Evolutionary conservation across 2,797 vertebrate species (phyloP).

Genomic region (Rousettus madagascariensis): DNA sequence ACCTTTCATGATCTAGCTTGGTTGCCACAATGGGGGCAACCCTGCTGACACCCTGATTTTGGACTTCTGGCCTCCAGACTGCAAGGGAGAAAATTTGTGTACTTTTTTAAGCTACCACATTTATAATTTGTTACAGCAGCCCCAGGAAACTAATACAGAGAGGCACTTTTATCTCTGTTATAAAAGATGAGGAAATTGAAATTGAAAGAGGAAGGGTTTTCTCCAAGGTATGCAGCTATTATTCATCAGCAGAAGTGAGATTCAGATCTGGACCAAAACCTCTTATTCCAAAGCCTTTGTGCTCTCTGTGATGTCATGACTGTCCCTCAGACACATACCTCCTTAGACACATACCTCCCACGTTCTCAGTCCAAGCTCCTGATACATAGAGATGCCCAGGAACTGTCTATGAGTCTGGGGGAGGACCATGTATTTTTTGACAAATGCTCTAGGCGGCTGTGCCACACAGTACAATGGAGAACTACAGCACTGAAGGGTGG

Average conservation of each 20-base stretch:
- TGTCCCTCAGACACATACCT: not conserved
- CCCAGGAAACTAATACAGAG: not conserved
- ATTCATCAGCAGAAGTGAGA: not conserved
- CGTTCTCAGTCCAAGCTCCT: not conserved
- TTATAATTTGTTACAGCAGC: not conserved
- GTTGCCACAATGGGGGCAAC: not conserved
- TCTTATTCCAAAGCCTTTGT: not conserved
- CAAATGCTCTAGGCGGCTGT: not conserved
- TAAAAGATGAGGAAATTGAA: not conserved
- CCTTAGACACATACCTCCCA: fast-evolving
- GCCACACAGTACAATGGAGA: fast-evolving
- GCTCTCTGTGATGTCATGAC: not conserved
- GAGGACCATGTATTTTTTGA: not conserved
- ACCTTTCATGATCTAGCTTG: too few relatives aligned
- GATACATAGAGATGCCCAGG: fast-evolving
- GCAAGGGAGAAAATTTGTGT: not conserved
- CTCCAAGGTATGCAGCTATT: not conserved
- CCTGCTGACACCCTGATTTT: not conserved
- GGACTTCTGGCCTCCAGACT: not conserved
- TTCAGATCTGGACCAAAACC: not conserved
- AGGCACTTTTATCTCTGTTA: not conserved
- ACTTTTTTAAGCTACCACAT: not conserved
- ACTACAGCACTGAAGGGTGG: not conserved
- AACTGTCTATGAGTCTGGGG: not conserved
- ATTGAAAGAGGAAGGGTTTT: not conserved